phyloP scores from a whole-genome alignment of 2,888 invertebrate species.

The Xanthorhoe designata region DNA sequence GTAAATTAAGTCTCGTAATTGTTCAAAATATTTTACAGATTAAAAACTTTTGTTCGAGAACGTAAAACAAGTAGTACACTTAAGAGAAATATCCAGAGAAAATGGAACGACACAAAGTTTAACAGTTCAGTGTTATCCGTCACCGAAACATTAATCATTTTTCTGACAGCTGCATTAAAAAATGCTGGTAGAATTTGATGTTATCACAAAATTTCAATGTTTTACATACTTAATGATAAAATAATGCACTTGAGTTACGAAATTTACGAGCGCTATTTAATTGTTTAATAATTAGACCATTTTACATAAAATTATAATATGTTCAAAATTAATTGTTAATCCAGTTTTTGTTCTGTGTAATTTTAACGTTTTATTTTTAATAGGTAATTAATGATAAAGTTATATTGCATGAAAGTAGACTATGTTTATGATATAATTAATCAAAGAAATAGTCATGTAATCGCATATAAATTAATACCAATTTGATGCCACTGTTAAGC shows the following conservation, averaged over 20 bases:
- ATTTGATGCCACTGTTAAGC: too few species aligned
- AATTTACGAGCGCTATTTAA: constrained; percentile 6
- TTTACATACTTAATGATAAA: constrained; percentile 18
- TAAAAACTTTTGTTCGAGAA: neutral
- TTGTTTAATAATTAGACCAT: constrained; percentile 8
- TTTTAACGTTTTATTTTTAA: neutral
- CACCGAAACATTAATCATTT: constrained; percentile 29
- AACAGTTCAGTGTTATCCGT: constrained; percentile 21
- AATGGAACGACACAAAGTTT: constrained; percentile 19
- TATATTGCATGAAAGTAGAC: too few species aligned
- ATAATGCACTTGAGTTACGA: constrained; percentile 16
- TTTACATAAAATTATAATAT: constrained; percentile 1
- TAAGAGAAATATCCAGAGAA: constrained; percentile 7
- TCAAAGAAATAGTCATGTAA: too few species aligned
- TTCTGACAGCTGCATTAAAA: constrained; percentile 29
- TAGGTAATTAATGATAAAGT: too few species aligned
- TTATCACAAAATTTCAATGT: constrained; percentile 19
- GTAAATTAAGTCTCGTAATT: too few species aligned
- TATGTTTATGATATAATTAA: too few species aligned
- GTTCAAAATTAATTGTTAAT: neutral
- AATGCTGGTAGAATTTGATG: constrained; percentile 23
- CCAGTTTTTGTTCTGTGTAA: neutral
- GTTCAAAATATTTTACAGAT: too few species aligned
- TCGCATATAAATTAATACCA: too few species aligned
- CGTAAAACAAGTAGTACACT: too few species aligned